Evolutionary conservation across 92 coral and sea anemone genomes (phyloP), one percentile per base, ranked within the genome.

Genomic region (Diadumene lineata): DNA sequence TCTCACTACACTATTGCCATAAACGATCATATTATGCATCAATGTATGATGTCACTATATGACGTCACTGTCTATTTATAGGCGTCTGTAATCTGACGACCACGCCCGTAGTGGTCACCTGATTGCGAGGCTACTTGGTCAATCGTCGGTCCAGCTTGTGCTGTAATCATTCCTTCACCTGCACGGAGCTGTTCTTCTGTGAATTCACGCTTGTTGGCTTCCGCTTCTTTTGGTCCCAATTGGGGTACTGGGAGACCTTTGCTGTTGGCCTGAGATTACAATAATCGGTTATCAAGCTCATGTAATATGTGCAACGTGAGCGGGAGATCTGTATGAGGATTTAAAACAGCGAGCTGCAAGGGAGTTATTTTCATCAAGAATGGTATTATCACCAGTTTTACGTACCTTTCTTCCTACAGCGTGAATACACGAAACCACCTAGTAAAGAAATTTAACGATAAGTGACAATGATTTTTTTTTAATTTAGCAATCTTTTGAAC

Each of bases 221-320:
- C 74, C 25, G 98, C 90, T 57, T 94, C 98, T 61, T 94, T 91
- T 7, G 98, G 98, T 18, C 98, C 98, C 38, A 94, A 78, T 7
- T 73, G 28, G 7, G 97, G 98, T 26, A 90, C 85, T 21, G 28
- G 24, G 11, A 84, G 56, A 31, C 88, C 89, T 43, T 79, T 75
- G 1, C 79, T 18, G 60, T 61, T 74, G 50, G 31, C 13, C 79
- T 74, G 43, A 10, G 11, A 60, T 60, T 23, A 11, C 16, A 23
- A 23, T 2, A 25, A 60, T n/a, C 22, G 22, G 23, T 18, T 8
- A 44, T 44, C 17, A 9, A 44, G 17, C 9, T 44, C 51, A 44
- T 44, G 51, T 44, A 17, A 44, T 44, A 44, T 44, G 51, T 9
- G 17, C 9, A 44, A 44, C 51, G 8, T 31, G 18, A 33, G 2